A percentile compares a stretch with the other conserved stretches of the same genome.
These are phyloP conservation scores for Drosophila yakuba DNA, from an alignment of 1,140 invertebrate genomes.

Conservation along the genomic window DNA sequence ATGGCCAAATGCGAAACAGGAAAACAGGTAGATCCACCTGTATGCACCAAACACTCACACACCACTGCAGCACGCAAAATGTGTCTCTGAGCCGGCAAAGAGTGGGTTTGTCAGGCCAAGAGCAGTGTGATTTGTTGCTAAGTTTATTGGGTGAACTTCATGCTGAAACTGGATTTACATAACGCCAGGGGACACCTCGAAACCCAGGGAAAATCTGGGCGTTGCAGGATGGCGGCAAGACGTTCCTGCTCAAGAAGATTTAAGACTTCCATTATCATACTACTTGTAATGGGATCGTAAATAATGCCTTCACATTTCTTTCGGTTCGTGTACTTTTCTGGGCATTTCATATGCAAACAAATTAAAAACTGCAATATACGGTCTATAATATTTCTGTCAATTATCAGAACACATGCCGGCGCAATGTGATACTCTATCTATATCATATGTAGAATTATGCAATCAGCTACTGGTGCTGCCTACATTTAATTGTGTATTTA, in stretches of 20 bases:
- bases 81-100: conserved; percentile 39
- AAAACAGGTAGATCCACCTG: conserved; percentile 56
- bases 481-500: conserved; percentile 61
- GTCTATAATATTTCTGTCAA: neutral
- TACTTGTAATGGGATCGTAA: neutral
- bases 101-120: conserved; percentile 35
- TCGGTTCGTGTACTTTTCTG: no score
- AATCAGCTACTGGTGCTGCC: conserved; percentile 26
- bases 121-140: conserved; percentile 54
- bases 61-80: conserved; percentile 31
- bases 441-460: conserved; percentile 20
- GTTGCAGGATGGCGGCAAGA: conserved; percentile 15
- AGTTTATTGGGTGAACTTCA: conserved; percentile 81
- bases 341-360: neutral
- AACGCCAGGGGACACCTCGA: conserved; percentile 22
- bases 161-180: conserved; percentile 62
- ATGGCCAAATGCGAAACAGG: conserved; percentile 39
- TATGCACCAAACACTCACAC: neutral
- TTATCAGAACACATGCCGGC: conserved; percentile 2
- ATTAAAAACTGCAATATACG: neutral
- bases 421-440: conserved; percentile 19
- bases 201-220: conserved; percentile 1
- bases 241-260: conserved; percentile 4
- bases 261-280: conserved; percentile 1
- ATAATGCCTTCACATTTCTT: no score